Percentiles rank a stretch among this genome's conserved stretches.
These are phyloP conservation scores for Drosophila tropicalis DNA, from an alignment of 1,140 invertebrate genomes.

Conservation along the genomic window DNA sequence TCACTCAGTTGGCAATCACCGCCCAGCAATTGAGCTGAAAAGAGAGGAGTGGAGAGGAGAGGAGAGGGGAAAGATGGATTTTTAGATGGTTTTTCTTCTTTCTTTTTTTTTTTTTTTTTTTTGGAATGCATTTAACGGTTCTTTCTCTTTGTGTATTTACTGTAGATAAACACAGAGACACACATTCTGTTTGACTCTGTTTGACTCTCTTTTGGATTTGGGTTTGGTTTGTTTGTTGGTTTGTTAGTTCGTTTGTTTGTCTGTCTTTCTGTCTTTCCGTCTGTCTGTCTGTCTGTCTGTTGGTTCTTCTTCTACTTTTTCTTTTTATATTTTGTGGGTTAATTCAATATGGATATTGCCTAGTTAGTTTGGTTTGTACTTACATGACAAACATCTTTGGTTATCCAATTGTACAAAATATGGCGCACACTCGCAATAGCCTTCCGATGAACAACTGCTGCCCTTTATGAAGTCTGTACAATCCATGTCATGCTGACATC, in stretches of 20 bases:
- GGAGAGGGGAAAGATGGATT: neutral
- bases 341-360: slow-evolving; percentile 71
- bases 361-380: slow-evolving; percentile 78
- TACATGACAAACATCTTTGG: slow-evolving; percentile 88
- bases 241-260: neutral
- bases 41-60: slow-evolving; percentile 6
- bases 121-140: slow-evolving; percentile 16
- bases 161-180: neutral
- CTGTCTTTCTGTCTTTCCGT: slow-evolving; percentile 31
- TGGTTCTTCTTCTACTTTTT: slow-evolving; percentile 36
- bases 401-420: slow-evolving; percentile 87
- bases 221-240: neutral
- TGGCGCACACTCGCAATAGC: slow-evolving; percentile 87
- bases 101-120: neutral
- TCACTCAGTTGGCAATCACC: slow-evolving; percentile 89
- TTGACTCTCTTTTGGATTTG: slow-evolving; percentile 5
- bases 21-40: slow-evolving; percentile 89
- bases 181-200: slow-evolving; percentile 6
- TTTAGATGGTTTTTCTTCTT: slow-evolving; percentile 7
- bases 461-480: slow-evolving; percentile 83
- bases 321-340: slow-evolving; percentile 41
- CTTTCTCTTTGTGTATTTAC: slow-evolving; percentile 7
- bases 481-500: slow-evolving; percentile 83
- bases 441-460: slow-evolving; percentile 81
- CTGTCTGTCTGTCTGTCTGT: slow-evolving; percentile 35